phyloP scores from a whole-genome alignment of 2,797 vertebrate species.

The Lates japonicus region DNA sequence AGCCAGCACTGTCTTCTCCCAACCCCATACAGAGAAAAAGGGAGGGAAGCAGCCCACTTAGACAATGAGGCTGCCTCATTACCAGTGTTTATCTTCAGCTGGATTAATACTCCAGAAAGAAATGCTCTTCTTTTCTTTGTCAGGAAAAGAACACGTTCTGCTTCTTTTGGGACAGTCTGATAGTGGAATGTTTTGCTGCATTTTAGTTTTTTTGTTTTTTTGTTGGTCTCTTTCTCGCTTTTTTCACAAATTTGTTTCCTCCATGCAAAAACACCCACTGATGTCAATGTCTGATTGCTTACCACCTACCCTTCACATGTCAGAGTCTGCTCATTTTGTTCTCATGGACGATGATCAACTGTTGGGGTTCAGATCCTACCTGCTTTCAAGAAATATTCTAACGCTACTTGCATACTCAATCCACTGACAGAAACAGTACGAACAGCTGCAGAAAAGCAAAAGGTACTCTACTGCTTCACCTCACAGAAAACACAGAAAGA shows the following conservation, averaged over 20 bases:
- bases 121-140: slow-evolving; percentile 36
- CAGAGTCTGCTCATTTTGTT: neutral
- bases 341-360: neutral
- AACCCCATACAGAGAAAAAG: slow-evolving; percentile 61
- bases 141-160: slow-evolving; percentile 30
- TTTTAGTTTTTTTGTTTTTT: neutral
- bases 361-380: slow-evolving; percentile 8
- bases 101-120: slow-evolving; percentile 63
- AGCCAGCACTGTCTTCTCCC: slow-evolving; percentile 64
- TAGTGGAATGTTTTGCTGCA: neutral
- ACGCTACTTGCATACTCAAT: slow-evolving; percentile 25
- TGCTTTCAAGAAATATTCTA: slow-evolving; percentile 10
- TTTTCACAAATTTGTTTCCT: slow-evolving; percentile 8
- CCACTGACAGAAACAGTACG: neutral
- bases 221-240: neutral
- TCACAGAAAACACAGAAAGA: slow-evolving; percentile 13
- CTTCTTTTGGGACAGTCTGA: slow-evolving; percentile 23
- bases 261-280: slow-evolving; percentile 6
- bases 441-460: slow-evolving; percentile 12
- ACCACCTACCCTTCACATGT: slow-evolving; percentile 17
- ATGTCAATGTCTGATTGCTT: slow-evolving; percentile 19
- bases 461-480: slow-evolving; percentile 2
- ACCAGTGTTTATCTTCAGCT: slow-evolving; percentile 64
- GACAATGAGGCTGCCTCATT: slow-evolving; percentile 68
- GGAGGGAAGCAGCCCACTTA: slow-evolving; percentile 36